These are phyloP conservation scores for Nymphalis urticae DNA, from an alignment of 2,888 invertebrate species.

Conservation along the genomic window DNA sequence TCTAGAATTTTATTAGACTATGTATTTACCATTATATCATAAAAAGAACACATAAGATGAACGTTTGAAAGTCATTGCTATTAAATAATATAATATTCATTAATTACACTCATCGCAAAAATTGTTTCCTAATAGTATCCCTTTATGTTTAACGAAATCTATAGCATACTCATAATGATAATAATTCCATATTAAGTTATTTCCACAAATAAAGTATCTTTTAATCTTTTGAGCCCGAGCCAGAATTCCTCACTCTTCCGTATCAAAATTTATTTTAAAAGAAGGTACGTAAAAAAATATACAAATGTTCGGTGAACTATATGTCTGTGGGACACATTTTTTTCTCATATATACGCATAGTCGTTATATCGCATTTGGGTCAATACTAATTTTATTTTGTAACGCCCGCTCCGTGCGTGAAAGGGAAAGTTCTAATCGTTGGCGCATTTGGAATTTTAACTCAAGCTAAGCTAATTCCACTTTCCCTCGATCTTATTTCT, in stretches of 20 bases:
- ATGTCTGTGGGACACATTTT: constrained; percentile 27
- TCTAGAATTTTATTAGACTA: not conserved
- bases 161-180: no score
- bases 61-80: no score
- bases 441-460: constrained; percentile 49
- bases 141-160: no score
- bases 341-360: constrained; percentile 30
- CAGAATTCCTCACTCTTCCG: not conserved
- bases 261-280: not conserved
- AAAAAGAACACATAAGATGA: no score
- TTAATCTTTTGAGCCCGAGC: no score
- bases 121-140: no score
- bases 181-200: no score
- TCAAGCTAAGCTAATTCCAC: constrained; percentile 49
- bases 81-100: no score
- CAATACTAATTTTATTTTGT: constrained; percentile 46
- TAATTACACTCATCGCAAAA: no score
- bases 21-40: no score
- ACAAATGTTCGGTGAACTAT: constrained; percentile 4
- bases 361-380: constrained; percentile 42
- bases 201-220: no score
- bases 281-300: not conserved
- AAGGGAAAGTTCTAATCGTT: constrained; percentile 55
- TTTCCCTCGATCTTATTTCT: constrained; percentile 47
- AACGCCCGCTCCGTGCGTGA: constrained; percentile 47